Evolutionary conservation across 2,888 invertebrate genomes (phyloP).

Genomic region (Chaitophorus viminalis): DNA sequence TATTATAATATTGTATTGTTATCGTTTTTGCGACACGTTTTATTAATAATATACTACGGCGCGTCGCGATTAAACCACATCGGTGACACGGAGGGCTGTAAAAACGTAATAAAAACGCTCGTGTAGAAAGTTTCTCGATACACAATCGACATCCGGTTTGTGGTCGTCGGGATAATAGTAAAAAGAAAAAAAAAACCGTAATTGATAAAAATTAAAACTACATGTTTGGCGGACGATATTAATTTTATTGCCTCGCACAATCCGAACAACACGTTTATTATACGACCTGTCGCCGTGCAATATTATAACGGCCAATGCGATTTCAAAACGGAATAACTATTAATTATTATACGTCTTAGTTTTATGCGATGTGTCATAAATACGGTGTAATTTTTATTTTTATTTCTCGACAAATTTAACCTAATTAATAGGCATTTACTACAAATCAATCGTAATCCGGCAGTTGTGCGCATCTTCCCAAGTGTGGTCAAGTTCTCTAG

Average conservation of each 20-base stretch:
- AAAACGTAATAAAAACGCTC: slow-evolving; percentile 11
- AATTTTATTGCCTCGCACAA: neutral
- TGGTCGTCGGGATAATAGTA: neutral
- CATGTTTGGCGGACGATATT: neutral
- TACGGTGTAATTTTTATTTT: too few relatives aligned
- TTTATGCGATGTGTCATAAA: too few relatives aligned
- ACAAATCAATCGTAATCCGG: too few relatives aligned
- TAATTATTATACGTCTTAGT: too few relatives aligned
- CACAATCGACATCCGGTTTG: slow-evolving; percentile 42
- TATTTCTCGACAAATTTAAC: too few relatives aligned
- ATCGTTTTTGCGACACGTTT: neutral
- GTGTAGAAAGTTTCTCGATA: slow-evolving; percentile 25
- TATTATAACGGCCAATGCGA: neutral
- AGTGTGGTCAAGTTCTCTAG: too few relatives aligned
- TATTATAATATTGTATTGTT: neutral
- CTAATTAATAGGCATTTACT: too few relatives aligned
- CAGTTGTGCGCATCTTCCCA: too few relatives aligned
- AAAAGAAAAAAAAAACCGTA: neutral
- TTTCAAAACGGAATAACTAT: neutral
- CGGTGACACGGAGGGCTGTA: neutral
- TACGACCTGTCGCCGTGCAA: neutral
- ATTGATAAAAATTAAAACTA: slow-evolving; percentile 32
- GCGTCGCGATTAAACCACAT: neutral
- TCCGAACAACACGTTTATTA: neutral
- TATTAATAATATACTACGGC: too few relatives aligned